Evolutionary conservation across 2,888 invertebrate species (phyloP), one percentile per base, ranked within the genome.

Genomic region (Hermodice carunculata): DNA sequence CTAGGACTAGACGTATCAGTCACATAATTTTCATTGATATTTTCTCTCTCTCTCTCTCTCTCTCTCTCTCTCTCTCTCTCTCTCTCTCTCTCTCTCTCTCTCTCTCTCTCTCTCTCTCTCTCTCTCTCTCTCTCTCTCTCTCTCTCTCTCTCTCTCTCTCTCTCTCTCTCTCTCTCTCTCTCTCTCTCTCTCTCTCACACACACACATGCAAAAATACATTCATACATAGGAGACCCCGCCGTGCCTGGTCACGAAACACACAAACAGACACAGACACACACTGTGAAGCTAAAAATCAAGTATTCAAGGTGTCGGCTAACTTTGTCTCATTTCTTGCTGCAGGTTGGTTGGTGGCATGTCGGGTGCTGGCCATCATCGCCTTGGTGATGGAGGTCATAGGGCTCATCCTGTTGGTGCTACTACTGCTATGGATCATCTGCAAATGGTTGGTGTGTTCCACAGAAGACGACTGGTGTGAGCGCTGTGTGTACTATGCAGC

Each of bases 301-400:
- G n/a, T n/a, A n/a, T n/a, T n/a, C n/a, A n/a, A n/a, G n/a, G n/a
- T n/a, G n/a, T n/a, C n/a, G n/a, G n/a, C n/a, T n/a, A n/a, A n/a
- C n/a, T n/a, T n/a, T n/a, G n/a, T n/a, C n/a, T n/a, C n/a, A n/a
- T n/a, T n/a, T n/a, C n/a, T n/a, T n/a, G n/a, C n/a, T 65, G 8
- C 61, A 74, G 74, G 61, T 17, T 74, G 74, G 74, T 64, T 74
- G 59, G 67, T 73, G 24, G 63, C 68, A 5, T 64, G 64, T 28
- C 61, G 66, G 48, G 52, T 74, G 17, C 24, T 69, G 19, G 67
- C 74, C 42, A 59, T 74, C 40, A 71, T 74, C 43, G 64, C 66
- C 17, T 64, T 74, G 42, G 46, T 74, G 22, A 63, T 74, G 56
- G 61, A 64, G 64, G 22, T 70, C 24, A 54, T 71, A 29, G 74